Conservation (phyloP, 2,888 invertebrate species). For the Drosophila ustulata region DNA sequence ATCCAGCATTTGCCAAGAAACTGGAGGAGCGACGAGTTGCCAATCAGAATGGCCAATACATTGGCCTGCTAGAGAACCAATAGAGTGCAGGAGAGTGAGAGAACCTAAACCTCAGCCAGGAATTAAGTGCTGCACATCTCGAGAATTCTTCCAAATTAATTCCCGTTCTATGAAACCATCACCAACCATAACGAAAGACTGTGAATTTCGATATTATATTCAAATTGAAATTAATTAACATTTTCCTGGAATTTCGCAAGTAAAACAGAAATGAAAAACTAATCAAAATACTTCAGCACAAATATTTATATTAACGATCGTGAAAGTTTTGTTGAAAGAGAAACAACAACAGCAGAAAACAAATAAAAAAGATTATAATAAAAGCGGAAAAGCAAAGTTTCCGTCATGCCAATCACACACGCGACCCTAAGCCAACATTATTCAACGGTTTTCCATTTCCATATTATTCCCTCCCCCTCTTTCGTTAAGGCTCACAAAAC, state of each 20-base stretch:
- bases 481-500: slow-evolving; percentile 43
- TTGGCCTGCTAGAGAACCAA: slow-evolving; percentile 82
- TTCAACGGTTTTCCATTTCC: slow-evolving; percentile 58
- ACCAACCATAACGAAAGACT: slow-evolving; percentile 59
- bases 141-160: slow-evolving; percentile 38
- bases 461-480: slow-evolving; percentile 7
- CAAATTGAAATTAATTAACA: slow-evolving; percentile 22
- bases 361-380: slow-evolving; percentile 57
- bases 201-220: slow-evolving; percentile 55
- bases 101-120: slow-evolving; percentile 16
- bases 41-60: slow-evolving; percentile 89
- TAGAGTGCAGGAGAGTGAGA: slow-evolving; percentile 26
- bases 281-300: slow-evolving; percentile 31
- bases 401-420: slow-evolving; percentile 58
- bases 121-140: slow-evolving; percentile 37
- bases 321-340: slow-evolving; percentile 65
- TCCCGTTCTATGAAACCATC: slow-evolving; percentile 9
- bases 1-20: slow-evolving; percentile 84
- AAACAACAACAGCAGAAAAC: slow-evolving; percentile 35
- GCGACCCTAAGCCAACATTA: slow-evolving; percentile 60
- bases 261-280: slow-evolving; percentile 1
- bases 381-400: slow-evolving; percentile 71
- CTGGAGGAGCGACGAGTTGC: slow-evolving; percentile 84
- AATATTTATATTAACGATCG: slow-evolving; percentile 70
- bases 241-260: slow-evolving; percentile 27